Evolutionary conservation across 2,888 invertebrate species (phyloP), one percentile per base, ranked within the genome.

Genomic region (Eucriotettix oculatus): DNA sequence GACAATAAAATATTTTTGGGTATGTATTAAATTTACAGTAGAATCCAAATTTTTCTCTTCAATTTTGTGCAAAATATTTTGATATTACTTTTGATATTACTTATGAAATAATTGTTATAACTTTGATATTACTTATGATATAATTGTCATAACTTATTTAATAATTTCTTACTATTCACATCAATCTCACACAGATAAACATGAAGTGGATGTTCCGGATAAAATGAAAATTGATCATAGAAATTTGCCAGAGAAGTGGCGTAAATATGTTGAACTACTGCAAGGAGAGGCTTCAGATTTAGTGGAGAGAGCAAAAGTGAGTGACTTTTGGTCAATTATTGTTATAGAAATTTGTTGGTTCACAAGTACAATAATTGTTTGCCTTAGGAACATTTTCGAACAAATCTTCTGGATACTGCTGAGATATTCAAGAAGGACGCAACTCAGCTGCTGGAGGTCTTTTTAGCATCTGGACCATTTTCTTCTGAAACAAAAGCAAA

Each of bases 381-480:
- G 29, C 48, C 54, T 54, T 63, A 78, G 73, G 84, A 86, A 58
- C 81, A 80, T 66, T 86, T 86, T 68, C 87, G 86, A 73, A 74
- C 81, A n/a, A 78, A 78, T 57, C 73, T 92, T 10, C 71, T 90
- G 54, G 80, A 81, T 62, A 83, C 86, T 69, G 83, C 87, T 0
- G 84, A 87, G 68, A 78, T 76, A 61, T 84, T 90, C 63, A 84
- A 85, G 73, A 80, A 82, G 69, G 80, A 85, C 54, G 81, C 87
- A 1, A 79, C 79, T 68, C 78, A 78, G 9, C 77, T 91, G 66
- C 72, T 86, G 61, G 81, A 84, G 42, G 83, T 83, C 55, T 90
- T 92, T 70, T 75, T 81, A 65, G 76, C 77, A 16, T 80, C 79
- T 55, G 84, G 84, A 12, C 90, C 90, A 7, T 81, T 82, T 66